Evolutionary conservation across 2,888 invertebrate species (phyloP), one percentile per base, ranked within the genome.

Genomic region (Uropetala carovei): DNA sequence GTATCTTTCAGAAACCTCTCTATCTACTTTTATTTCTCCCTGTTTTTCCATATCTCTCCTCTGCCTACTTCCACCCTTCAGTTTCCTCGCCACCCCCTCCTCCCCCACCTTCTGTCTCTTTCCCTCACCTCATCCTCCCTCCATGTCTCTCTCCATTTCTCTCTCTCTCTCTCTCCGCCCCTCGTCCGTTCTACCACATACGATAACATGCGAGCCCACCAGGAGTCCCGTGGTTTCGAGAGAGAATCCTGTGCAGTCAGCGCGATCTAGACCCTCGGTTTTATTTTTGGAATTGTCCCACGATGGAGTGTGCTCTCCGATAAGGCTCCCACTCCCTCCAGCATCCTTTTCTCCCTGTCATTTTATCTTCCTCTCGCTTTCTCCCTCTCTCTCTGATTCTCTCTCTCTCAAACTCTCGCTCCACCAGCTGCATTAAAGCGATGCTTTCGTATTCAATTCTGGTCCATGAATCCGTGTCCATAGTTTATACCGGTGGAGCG

Each of bases 211-310:
- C 60, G 59, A 86, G 30, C n/a, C 64, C 64, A 18, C 64, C 43
- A 18, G 89, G n/a, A 60, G 89, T 18, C 86, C 60, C 16, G 43
- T 43, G 64, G 89, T 68, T 89, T 89, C 43, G 30, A 18, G 89
- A n/a, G 30, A 43, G 64, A 89, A 89, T 89, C 68, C 89, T 16
- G 22, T 89, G 89, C 64, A 89, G 64, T 89, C 89, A 89, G 89
- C 89, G 43, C 64, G 64, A 68, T 89, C 64, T 43, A 68, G n/a
- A 43, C 43, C 64, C 64, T 89, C n/a, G 64, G 30, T 89, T 89
- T 89, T 89, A 64, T 64, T 89, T 89, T 56, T 68, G 56, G 89
- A 64, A 89, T 64, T 64, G 86, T 59, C 86, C 86, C 60, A 86
- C 86, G 60, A 64, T 89, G 68, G 89, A 89, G 89, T 89, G 89